A percentile compares a stretch with the other conserved stretches of the same genome.
Evolutionary conservation across 1,140 invertebrate genomes (phyloP).

Genomic region (Triops cancriformis): DNA sequence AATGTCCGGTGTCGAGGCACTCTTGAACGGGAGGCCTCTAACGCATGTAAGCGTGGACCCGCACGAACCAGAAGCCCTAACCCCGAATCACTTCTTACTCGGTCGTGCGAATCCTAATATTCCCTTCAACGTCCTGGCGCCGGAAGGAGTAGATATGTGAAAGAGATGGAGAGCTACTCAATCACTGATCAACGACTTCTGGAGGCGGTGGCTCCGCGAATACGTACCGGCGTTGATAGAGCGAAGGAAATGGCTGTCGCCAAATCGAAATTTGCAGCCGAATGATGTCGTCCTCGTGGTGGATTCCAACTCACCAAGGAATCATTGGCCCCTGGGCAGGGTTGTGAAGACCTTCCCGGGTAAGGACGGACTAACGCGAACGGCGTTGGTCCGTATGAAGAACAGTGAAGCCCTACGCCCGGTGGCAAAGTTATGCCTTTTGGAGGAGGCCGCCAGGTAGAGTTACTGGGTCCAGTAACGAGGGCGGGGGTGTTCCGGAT

Average conservation of each 20-base stretch:
- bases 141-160: background rate
- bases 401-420: too few relatives aligned
- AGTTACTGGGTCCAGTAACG: too few relatives aligned
- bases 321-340: slow-evolving; percentile 25
- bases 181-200: slow-evolving; percentile 25
- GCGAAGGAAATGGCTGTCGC: slow-evolving; percentile 23
- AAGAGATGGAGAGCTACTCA: slow-evolving; percentile 25
- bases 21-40: slow-evolving; percentile 27
- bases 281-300: slow-evolving; percentile 27
- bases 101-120: slow-evolving; percentile 8
- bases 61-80: slow-evolving; percentile 25
- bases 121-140: background rate
- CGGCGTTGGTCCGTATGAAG: slow-evolving; percentile 16
- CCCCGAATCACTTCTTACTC: slow-evolving; percentile 30
- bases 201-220: slow-evolving; percentile 26
- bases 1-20: slow-evolving; percentile 26
- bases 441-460: too few relatives aligned
- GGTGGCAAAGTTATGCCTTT: too few relatives aligned
- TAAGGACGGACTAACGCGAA: slow-evolving; percentile 15
- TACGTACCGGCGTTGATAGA: slow-evolving; percentile 20
- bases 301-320: slow-evolving; percentile 20
- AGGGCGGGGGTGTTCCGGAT: too few relatives aligned
- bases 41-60: slow-evolving; percentile 27
- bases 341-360: slow-evolving; percentile 19
- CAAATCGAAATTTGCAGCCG: background rate